These are phyloP conservation scores for Oxyruncus cristatus DNA, from an alignment of 2,113 vertebrate genomes.

Conservation along the genomic window DNA sequence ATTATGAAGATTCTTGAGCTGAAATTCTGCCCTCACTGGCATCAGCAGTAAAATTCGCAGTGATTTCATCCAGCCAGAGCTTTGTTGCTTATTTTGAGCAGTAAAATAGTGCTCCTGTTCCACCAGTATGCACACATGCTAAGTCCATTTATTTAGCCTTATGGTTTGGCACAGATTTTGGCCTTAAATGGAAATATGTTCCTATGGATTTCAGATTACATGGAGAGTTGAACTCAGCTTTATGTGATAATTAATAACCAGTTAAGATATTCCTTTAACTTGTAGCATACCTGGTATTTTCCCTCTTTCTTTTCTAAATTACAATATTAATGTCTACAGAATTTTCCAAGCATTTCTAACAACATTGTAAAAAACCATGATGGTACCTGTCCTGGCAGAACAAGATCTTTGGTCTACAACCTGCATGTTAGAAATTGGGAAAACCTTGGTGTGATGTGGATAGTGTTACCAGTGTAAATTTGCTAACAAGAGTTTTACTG, in stretches of 20 bases:
- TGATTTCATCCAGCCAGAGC: background rate
- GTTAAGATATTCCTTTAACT: background rate
- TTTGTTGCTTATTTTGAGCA: background rate
- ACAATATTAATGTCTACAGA: background rate
- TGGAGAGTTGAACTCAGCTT: background rate
- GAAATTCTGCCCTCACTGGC: background rate
- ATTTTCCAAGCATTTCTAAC: background rate
- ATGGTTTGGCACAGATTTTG: background rate
- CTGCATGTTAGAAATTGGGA: background rate
- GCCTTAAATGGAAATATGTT: background rate
- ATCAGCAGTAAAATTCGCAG: background rate
- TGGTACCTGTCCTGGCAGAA: background rate
- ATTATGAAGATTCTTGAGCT: background rate
- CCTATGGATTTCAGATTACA: background rate
- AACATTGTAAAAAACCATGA: background rate
- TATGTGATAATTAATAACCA: background rate
- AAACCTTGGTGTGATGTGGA: background rate
- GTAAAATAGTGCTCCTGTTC: background rate
- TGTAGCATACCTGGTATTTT: background rate
- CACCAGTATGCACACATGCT: background rate
- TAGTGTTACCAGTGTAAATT: background rate
- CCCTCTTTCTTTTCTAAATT: background rate
- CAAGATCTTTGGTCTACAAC: background rate
- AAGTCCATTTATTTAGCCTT: background rate
- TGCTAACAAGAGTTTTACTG: background rate